Conservation (phyloP, 1,140 invertebrate genomes). For the Trachymyrmex cornetzi region DNA sequence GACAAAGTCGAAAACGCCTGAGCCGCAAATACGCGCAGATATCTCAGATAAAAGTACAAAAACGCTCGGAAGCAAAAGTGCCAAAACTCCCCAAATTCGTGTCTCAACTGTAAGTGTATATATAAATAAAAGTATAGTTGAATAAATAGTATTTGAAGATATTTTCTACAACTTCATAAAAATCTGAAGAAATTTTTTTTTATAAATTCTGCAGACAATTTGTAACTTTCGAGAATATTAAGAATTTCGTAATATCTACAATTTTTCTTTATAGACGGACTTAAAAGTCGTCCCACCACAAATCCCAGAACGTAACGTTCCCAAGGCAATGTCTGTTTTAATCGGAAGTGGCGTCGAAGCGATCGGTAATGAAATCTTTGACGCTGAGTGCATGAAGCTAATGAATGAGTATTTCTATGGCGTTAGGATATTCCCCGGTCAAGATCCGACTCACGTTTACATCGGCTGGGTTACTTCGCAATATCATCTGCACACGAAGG, state of each 20-base stretch:
- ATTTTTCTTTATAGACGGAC: constrained; percentile 86
- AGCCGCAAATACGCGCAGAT: constrained; percentile 88
- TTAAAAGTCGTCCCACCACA: constrained; percentile 89
- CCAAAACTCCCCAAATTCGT: constrained; percentile 82
- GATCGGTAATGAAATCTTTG: constrained; percentile 94
- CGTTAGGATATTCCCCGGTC: constrained; percentile 96
- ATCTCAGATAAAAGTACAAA: constrained; percentile 84
- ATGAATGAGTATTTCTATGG: constrained; percentile 99
- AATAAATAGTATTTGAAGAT: neutral
- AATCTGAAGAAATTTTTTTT: neutral
- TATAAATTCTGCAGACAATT: neutral
- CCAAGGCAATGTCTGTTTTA: constrained; percentile 91
- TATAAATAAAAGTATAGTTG: neutral
- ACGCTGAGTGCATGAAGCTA: constrained; percentile 94
- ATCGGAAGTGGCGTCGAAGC: constrained; percentile 90
- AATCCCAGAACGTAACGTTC: constrained; percentile 90
- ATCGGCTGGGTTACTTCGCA: constrained; percentile 99
- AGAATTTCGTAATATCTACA: neutral
- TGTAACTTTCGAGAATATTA: neutral
- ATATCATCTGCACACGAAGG: constrained; percentile 95
- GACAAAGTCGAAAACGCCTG: constrained; percentile 91
- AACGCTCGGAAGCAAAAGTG: constrained; percentile 56
- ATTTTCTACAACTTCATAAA: constrained; percentile 9
- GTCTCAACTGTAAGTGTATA: constrained; percentile 83
- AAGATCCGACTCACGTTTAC: constrained; percentile 98